Base-by-base conservation (phyloP, 2,888 invertebrate species). In the Polymixis flavicincta region DNA sequence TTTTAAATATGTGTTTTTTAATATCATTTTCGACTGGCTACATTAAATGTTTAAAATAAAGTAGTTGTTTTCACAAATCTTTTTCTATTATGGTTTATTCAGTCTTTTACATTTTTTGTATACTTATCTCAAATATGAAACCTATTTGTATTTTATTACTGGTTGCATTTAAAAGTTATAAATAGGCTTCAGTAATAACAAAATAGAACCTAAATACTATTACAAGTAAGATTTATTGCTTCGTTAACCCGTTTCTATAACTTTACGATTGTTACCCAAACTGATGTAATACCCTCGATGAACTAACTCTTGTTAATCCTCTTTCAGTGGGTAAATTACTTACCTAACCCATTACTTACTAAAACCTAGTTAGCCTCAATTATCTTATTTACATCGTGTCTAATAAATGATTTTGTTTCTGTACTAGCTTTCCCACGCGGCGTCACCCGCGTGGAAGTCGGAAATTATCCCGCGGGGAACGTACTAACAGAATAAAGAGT, bases 211-310 rank as follows among this genome's bases (percentile, higher is more conserved):
- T 48, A 52, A 57, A 52, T 52, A 45, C 22, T n/a, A n/a, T n/a
- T 60, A 45, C 68, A 32, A 19, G 37, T 32, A 14, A 37, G 32
- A 54, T 78, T 48, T 28, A 78, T 70, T 37, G 25, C 37, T 60
- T 54, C 45, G 11, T 28, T 37, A 69, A 54, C 45, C 59, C 4
- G 14, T 78, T 78, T 78, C 71, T 60, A 14, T 37, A 32, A 54
- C 14, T 78, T 60, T n/a, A 76, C n/a, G 60, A 48, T 60, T 78
- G 37, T 76, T 28, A 48, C 14, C 28, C 19, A n/a, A 19, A 37
- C 28, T 70, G 14, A 78, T 37, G 71, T 37, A 60, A 78, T 28
- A 57, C 14, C 6, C 13, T n/a, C n/a, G 32, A 69, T 60, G 32
- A 3, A 68, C 68, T 22, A 52, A 42, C 32, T 57, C 17, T 32